Evolutionary conservation across 2,113 vertebrate species (phyloP).

Genomic region (Mormyrus lacerda): DNA sequence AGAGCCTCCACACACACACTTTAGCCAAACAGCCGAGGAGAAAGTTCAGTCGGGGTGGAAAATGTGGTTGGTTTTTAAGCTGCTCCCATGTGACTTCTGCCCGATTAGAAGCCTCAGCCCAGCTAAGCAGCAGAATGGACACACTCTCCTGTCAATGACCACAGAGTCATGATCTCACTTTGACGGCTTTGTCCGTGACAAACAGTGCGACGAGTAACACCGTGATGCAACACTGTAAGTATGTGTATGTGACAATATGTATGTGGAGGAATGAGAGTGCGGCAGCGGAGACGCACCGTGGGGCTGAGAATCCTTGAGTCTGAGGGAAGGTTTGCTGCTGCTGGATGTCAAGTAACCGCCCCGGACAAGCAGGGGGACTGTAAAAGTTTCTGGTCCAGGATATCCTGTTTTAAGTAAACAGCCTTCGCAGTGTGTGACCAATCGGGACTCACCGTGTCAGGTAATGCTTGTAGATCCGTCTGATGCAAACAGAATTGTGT

Average conservation of each 20-base stretch:
- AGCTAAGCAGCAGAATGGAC: background rate
- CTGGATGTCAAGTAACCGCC: background rate
- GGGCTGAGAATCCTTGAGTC: background rate
- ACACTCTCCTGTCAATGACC: background rate
- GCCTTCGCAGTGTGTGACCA: background rate
- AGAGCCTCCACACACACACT: background rate
- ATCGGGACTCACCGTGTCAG: background rate
- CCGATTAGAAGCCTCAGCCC: background rate
- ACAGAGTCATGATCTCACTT: background rate
- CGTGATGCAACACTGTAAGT: background rate
- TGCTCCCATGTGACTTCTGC: background rate
- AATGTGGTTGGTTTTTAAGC: background rate
- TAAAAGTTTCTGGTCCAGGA: conserved; percentile 10
- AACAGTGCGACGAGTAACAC: background rate
- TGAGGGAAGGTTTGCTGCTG: background rate
- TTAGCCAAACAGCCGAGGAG: background rate
- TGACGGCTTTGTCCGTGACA: background rate
- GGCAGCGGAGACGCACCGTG: background rate
- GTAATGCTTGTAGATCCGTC: background rate
- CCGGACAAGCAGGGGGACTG: background rate
- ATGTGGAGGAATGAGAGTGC: background rate
- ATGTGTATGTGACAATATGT: background rate
- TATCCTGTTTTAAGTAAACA: conserved; percentile 18
- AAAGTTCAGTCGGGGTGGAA: background rate
- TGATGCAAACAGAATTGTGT: background rate